Base-by-base conservation (phyloP, 1,140 invertebrate species). In the Leptinotarsa lineolata region DNA sequence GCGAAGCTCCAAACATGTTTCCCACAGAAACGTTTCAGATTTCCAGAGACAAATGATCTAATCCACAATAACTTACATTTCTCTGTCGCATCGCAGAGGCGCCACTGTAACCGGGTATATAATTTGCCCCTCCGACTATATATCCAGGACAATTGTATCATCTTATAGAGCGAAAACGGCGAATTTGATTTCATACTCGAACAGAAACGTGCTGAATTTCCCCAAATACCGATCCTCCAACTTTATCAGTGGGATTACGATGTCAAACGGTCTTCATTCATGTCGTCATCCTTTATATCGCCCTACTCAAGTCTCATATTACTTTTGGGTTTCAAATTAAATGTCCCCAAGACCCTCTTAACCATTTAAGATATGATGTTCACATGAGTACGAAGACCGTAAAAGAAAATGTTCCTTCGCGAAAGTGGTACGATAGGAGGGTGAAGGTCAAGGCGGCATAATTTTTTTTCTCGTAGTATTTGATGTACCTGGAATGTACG, bases 271-370 rank as follows among this genome's bases (percentile, higher is more conserved):
- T 68, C 45, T 46, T 46, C 45, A 68, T 68, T 68, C 45, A 16
- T 21, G 66, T 68, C 66, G 18, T 18, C 45, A 20, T 21, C 39
- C 15, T 68, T 68, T 46, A 48, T 48, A 48, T 68, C 45, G 13
- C 66, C 20, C 20, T 48, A 68, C 39, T 68, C 15, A 46, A 68
- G 39, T 46, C 48, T 18, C 66, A 68, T 48, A 48, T 48, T 46
- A 68, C 45, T 68, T 48, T 68, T 20, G 66, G 66, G 66, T 68
- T 68, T 68, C 66, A 68, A 68, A 68, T 48, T 68, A 68, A 68
- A 68, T 18, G 66, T 48, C 20, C 30, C 66, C 66, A 48, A 68
- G 66, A 20, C 45, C 45, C 45, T 48, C 39, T 68, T 48, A 68
- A 68, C 66, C 44, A 13, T 21, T 45, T 21, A 68, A 68, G 61